Evolutionary conservation across 2,113 vertebrate species (phyloP).

Genomic region (Myotis lucifugus): DNA sequence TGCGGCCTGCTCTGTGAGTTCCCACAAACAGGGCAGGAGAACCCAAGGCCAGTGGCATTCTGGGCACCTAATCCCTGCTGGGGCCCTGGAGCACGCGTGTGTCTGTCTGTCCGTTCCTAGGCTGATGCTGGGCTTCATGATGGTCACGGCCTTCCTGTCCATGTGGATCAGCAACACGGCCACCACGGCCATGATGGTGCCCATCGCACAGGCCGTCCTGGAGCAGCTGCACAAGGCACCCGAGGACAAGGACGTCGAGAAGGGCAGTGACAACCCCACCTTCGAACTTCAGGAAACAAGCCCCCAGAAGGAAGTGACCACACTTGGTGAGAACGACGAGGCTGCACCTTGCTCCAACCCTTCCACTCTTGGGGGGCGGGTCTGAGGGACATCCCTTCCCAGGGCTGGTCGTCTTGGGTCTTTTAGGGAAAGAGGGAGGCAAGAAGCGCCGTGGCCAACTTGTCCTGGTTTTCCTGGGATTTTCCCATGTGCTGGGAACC

Average conservation of each 20-base stretch:
- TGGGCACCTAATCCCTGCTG: not conserved
- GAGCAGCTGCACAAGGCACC: slow-evolving; percentile 85
- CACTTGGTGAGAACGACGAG: slow-evolving; percentile 64
- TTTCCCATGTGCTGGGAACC: not conserved
- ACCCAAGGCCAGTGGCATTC: accelerated
- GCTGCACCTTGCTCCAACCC: not conserved
- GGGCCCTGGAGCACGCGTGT: not conserved
- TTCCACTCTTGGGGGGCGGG: not conserved
- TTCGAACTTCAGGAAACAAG: slow-evolving; percentile 84
- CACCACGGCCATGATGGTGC: slow-evolving; percentile 97
- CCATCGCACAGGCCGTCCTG: slow-evolving; percentile 92
- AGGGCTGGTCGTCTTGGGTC: not conserved
- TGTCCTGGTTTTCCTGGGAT: not conserved
- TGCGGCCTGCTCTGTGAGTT: slow-evolving; percentile 94
- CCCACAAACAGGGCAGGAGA: not conserved
- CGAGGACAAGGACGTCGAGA: accelerated
- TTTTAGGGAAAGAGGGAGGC: not conserved
- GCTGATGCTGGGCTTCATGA: slow-evolving; percentile 96
- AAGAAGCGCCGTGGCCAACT: not conserved
- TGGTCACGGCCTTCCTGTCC: slow-evolving; percentile 93
- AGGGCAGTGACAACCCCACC: slow-evolving; percentile 67
- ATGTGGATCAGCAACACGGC: slow-evolving; percentile 99
- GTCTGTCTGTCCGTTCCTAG: slow-evolving; percentile 75
- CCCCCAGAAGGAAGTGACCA: not conserved
- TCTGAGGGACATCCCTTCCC: not conserved